phyloP scores from a whole-genome alignment of 2,888 invertebrate genomes.

The Phytoseiulus persimilis region DNA sequence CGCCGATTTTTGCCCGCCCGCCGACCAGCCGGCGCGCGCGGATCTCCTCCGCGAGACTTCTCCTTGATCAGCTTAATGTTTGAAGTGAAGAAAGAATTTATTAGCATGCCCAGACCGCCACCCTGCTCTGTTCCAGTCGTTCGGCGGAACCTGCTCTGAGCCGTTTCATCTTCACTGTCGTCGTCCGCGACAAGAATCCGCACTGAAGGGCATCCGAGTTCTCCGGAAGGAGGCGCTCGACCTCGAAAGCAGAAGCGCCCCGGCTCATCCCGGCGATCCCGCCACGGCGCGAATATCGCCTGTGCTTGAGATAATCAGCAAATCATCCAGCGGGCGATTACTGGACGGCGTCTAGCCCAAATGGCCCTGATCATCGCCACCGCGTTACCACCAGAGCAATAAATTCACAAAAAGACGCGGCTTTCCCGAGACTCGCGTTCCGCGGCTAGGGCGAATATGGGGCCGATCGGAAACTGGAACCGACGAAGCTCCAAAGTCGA shows the following conservation, averaged over 20 bases:
- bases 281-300: background rate
- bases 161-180: background rate
- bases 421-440: background rate
- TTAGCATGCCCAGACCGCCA: background rate
- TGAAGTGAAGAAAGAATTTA: conserved; percentile 38
- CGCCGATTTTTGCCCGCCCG: background rate
- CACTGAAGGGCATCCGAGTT: background rate
- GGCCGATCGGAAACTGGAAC: no score
- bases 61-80: conserved; percentile 38
- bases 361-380: background rate
- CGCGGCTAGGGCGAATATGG: no score
- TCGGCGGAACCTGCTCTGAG: background rate
- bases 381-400: background rate
- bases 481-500: no score
- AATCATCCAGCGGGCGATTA: background rate
- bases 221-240: no score
- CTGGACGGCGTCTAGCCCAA: background rate
- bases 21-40: background rate
- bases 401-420: background rate
- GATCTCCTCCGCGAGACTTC: conserved; percentile 13
- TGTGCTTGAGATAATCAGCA: background rate
- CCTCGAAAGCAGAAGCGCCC: no score
- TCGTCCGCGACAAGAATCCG: background rate
- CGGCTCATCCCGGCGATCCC: background rate
- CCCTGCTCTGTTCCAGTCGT: background rate